Conservation (phyloP, 2,888 invertebrate species). For the Pegoplata infirma region DNA sequence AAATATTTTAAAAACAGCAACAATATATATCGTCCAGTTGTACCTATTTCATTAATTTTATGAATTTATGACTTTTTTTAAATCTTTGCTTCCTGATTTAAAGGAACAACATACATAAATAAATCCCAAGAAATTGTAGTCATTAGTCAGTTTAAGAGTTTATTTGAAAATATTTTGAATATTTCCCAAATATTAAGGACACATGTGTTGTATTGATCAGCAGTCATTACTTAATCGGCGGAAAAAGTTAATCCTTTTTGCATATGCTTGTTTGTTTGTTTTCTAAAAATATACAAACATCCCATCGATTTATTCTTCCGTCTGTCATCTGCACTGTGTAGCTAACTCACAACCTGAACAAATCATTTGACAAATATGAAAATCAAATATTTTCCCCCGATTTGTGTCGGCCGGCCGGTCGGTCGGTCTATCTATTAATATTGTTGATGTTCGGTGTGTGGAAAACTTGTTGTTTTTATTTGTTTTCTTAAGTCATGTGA, state of each 20-base stretch:
- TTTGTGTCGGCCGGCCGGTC: background rate
- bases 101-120: background rate
- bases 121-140: background rate
- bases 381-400: slow-evolving; percentile 10
- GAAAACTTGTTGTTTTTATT: slow-evolving; percentile 37
- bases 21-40: background rate
- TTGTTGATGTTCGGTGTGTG: background rate
- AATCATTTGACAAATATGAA: slow-evolving; percentile 43
- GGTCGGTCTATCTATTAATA: background rate
- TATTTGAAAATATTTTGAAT: background rate
- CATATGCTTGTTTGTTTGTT: too few relatives aligned
- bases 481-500: slow-evolving; percentile 54
- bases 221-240: slow-evolving; percentile 4
- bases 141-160: background rate
- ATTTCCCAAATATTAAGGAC: slow-evolving; percentile 10
- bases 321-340: background rate
- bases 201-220: background rate
- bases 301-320: background rate
- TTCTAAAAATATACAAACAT: background rate
- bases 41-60: background rate
- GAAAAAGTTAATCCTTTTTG: slow-evolving; percentile 48
- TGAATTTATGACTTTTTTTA: background rate
- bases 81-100: background rate
- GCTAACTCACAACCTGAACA: slow-evolving; percentile 47
- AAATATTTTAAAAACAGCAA: background rate